phyloP scores from a whole-genome alignment of 2,113 vertebrate species.

The Cynoglossus semilaevis region DNA sequence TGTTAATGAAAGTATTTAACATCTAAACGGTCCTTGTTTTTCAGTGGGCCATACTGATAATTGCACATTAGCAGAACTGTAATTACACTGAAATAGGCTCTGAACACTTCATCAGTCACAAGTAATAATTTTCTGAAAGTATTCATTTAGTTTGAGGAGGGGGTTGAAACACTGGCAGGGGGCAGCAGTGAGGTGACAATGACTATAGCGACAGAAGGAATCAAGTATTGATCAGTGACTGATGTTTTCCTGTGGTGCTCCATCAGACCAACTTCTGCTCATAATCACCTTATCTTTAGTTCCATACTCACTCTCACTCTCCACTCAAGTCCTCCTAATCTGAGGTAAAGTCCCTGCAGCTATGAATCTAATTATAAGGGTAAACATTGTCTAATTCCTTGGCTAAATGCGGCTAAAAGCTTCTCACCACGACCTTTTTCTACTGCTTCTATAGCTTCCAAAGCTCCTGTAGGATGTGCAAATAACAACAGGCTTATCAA shows the following conservation, averaged over 20 bases:
- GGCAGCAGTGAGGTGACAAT: constrained; percentile 13
- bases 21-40: constrained; percentile 45
- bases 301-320: constrained; percentile 21
- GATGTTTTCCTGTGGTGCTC: constrained; percentile 28
- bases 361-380: constrained; percentile 25
- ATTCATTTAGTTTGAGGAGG: constrained; percentile 28
- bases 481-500: too few species aligned
- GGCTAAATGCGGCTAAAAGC: constrained; percentile 20
- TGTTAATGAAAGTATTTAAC: constrained; percentile 61
- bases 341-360: constrained; percentile 13
- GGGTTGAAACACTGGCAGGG: constrained; percentile 10
- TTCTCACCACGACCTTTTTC: neutral
- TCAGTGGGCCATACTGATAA: constrained; percentile 51
- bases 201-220: constrained; percentile 10
- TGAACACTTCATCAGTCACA: constrained; percentile 37
- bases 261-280: constrained; percentile 19
- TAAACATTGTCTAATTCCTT: constrained; percentile 32
- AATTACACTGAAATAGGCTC: constrained; percentile 43
- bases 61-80: constrained; percentile 45
- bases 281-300: constrained; percentile 27
- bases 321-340: constrained; percentile 31
- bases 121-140: constrained; percentile 41
- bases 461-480: too few species aligned
- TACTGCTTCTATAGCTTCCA: neutral
- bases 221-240: constrained; percentile 35